Evolutionary conservation across 2,888 invertebrate species (phyloP).

Genomic region (Melanostoma scalare): DNA sequence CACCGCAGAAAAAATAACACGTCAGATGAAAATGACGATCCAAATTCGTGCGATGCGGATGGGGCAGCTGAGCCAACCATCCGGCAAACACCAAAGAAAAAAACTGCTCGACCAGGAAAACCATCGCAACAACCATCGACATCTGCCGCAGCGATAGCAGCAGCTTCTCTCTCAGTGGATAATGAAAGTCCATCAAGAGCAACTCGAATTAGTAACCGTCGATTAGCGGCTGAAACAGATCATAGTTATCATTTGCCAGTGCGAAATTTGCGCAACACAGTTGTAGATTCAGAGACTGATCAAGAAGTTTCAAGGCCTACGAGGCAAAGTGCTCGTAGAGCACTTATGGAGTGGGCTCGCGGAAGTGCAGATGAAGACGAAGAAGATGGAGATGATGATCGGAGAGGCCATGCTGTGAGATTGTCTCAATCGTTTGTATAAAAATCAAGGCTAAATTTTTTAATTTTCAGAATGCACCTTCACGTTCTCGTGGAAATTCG

Average conservation of each 20-base stretch:
- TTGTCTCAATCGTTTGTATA: too few species aligned
- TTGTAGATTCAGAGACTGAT: conserved; percentile 80
- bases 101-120: conserved; percentile 76
- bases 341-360: conserved; percentile 80
- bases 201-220: conserved; percentile 75
- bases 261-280: conserved; percentile 76
- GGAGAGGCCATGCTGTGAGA: too few species aligned
- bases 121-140: conserved; percentile 52
- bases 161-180: conserved; percentile 33
- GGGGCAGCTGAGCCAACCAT: conserved; percentile 58
- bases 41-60: conserved; percentile 23
- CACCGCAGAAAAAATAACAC: conserved; percentile 43
- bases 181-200: conserved; percentile 77
- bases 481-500: conserved; percentile 54
- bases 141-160: conserved; percentile 60
- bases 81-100: conserved; percentile 75
- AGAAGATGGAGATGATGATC: conserved; percentile 76
- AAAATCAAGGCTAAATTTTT: background rate
- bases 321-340: conserved; percentile 79
- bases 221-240: conserved; percentile 79
- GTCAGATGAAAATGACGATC: conserved; percentile 57
- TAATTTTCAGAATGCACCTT: conserved; percentile 77
- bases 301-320: conserved; percentile 78
- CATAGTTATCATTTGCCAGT: conserved; percentile 81
- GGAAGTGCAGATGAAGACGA: conserved; percentile 79